phyloP scores from a whole-genome alignment of 2,888 invertebrate genomes.

The Lasioglossum lativentre region DNA sequence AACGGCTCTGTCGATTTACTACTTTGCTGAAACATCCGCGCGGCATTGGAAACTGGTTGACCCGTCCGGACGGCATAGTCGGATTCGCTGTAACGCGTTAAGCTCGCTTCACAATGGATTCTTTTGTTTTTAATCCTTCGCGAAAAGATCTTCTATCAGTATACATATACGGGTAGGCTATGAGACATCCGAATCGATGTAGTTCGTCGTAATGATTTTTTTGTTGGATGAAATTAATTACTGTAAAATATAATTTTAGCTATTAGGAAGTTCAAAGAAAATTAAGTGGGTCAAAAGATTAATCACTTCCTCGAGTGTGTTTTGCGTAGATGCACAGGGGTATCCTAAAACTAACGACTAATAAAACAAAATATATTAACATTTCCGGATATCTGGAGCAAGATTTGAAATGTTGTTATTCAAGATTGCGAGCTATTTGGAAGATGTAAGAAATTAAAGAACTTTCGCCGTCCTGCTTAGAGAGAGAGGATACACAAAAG shows the following conservation, averaged over 20 bases:
- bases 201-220: not conserved
- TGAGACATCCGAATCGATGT: not conserved
- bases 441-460: not conserved
- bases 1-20: constrained; percentile 49
- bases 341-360: not conserved
- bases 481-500: not conserved
- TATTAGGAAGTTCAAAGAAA: not conserved
- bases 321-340: not conserved
- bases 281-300: too few relatives aligned
- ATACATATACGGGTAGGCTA: not conserved
- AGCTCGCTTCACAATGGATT: not conserved
- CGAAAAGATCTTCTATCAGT: not conserved
- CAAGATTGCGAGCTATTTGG: not conserved
- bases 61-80: not conserved
- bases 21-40: constrained; percentile 52
- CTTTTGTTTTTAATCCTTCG: not conserved
- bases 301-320: too few relatives aligned
- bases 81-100: constrained; percentile 20
- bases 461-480: not conserved
- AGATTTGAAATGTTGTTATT: not conserved
- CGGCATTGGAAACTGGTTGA: constrained; percentile 33
- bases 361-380: not conserved
- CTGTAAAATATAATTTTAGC: not conserved
- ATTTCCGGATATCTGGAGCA: not conserved
- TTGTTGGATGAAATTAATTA: too few relatives aligned